A percentile compares a stretch with the other conserved stretches of the same genome.
Evolutionary conservation across 2,113 vertebrate species (phyloP).

Genomic region (Oncorhynchus nerka): DNA sequence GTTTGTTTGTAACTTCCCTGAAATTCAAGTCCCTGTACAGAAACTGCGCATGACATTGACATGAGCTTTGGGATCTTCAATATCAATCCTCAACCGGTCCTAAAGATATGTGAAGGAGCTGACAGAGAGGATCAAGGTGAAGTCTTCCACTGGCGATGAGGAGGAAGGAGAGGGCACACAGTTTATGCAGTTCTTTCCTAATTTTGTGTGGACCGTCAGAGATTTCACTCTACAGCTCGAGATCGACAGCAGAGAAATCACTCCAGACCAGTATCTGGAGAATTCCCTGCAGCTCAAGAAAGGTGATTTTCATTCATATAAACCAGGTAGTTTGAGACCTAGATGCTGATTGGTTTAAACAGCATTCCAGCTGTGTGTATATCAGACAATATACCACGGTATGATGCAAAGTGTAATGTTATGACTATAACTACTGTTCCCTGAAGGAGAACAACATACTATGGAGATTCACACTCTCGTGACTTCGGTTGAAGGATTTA

Average conservation of each 20-base stretch:
- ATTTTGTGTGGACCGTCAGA: conserved; percentile 40
- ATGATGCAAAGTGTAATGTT: too few species aligned
- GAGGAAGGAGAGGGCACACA: conserved; percentile 27
- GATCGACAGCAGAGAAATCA: conserved; percentile 24
- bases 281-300: conserved; percentile 32
- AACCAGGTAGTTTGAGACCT: too few species aligned
- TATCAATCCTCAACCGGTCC: background rate
- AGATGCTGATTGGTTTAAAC: too few species aligned
- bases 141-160: conserved; percentile 11
- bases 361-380: too few species aligned
- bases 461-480: too few species aligned
- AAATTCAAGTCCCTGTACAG: too few species aligned
- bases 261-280: conserved; percentile 48
- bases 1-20: too few species aligned
- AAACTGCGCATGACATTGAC: background rate
- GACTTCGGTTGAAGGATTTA: too few species aligned
- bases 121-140: conserved; percentile 64
- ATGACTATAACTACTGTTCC: too few species aligned
- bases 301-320: conserved; percentile 12
- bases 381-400: too few species aligned
- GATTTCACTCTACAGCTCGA: conserved; percentile 57
- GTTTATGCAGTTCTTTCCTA: conserved; percentile 69
- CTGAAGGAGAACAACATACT: too few species aligned
- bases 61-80: too few species aligned
- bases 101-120: conserved; percentile 67